phyloP scores from a whole-genome alignment of 1,140 invertebrate species.

The Hycleus cichorii region DNA sequence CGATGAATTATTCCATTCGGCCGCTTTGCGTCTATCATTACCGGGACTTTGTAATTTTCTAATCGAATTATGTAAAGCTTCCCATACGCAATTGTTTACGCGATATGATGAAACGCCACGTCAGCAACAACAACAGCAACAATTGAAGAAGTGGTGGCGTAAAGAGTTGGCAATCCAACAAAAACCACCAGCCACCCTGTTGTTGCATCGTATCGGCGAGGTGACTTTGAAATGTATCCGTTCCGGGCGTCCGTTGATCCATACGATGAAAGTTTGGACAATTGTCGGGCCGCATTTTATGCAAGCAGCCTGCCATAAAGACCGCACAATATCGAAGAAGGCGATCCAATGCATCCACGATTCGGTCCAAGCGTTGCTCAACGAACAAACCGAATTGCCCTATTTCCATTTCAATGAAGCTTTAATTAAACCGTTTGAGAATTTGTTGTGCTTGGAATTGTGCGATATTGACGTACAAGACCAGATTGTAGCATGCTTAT shows the following conservation, averaged over 20 bases:
- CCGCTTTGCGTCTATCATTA: conserved; percentile 79
- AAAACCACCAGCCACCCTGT: conserved; percentile 45
- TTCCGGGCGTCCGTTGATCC: conserved; percentile 78
- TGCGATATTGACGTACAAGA: conserved; percentile 85
- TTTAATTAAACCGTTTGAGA: conserved; percentile 91
- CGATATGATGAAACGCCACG: conserved; percentile 33
- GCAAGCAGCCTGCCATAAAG: conserved; percentile 89
- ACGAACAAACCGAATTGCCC: conserved; percentile 78
- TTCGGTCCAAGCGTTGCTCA: conserved; percentile 79
- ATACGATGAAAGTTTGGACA: conserved; percentile 85
- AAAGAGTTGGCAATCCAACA: conserved; percentile 42
- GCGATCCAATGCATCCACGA: conserved; percentile 92
- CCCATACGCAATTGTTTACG: conserved; percentile 53
- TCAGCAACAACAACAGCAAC: conserved; percentile 3
- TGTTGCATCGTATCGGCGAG: conserved; percentile 76
- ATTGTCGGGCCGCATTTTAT: conserved; percentile 85
- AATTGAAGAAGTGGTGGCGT: conserved; percentile 49
- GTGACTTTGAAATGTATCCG: conserved; percentile 79
- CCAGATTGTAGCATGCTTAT: conserved; percentile 90
- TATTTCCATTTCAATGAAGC: conserved; percentile 95
- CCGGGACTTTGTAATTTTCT: conserved; percentile 75
- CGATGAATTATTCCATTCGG: conserved; percentile 77
- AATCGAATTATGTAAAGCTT: conserved; percentile 69
- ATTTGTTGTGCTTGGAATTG: conserved; percentile 82
- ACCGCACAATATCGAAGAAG: conserved; percentile 80